phyloP scores from a whole-genome alignment of 2,888 invertebrate genomes.

The Apomyelois bistriatella region DNA sequence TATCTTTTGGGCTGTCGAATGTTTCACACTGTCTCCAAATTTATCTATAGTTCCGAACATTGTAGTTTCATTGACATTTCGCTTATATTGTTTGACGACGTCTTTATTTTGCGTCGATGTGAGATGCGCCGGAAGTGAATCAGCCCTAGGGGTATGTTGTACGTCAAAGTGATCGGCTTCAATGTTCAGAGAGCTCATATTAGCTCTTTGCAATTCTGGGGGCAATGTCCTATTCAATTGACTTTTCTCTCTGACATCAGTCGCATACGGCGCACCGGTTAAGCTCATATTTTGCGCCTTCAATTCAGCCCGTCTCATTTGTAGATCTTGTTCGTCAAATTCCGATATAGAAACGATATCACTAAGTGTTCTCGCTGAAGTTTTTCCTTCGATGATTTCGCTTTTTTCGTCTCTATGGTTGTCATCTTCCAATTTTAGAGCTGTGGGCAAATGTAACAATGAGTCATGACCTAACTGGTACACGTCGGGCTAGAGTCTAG shows the following conservation, averaged over 20 bases:
- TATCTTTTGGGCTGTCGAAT: slow-evolving; percentile 51
- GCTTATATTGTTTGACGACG: slow-evolving; percentile 48
- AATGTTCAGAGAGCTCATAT: slow-evolving; percentile 62
- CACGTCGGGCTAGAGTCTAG: background rate
- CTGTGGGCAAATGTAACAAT: slow-evolving; percentile 48
- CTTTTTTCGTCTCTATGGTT: slow-evolving; percentile 70
- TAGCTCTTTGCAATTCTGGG: slow-evolving; percentile 51
- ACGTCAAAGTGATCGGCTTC: slow-evolving; percentile 56
- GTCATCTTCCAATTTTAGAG: slow-evolving; percentile 80
- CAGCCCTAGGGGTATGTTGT: slow-evolving; percentile 55
- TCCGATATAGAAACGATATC: slow-evolving; percentile 87
- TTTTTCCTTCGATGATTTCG: slow-evolving; percentile 74
- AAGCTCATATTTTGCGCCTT: slow-evolving; percentile 51
- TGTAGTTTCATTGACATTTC: slow-evolving; percentile 70
- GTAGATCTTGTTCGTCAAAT: slow-evolving; percentile 83
- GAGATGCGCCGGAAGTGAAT: slow-evolving; percentile 61
- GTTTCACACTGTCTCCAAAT: slow-evolving; percentile 38
- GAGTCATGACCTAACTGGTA: slow-evolving; percentile 8
- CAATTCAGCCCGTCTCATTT: slow-evolving; percentile 74
- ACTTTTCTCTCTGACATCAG: slow-evolving; percentile 39
- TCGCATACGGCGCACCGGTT: slow-evolving; percentile 36
- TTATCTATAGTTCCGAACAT: slow-evolving; percentile 53
- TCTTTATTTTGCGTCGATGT: slow-evolving; percentile 66
- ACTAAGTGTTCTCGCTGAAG: slow-evolving; percentile 84
- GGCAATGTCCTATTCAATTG: slow-evolving; percentile 53